Evolutionary conservation across 1,140 invertebrate species (phyloP), one percentile per base, ranked within the genome.

Genomic region (Orussus abietinus): DNA sequence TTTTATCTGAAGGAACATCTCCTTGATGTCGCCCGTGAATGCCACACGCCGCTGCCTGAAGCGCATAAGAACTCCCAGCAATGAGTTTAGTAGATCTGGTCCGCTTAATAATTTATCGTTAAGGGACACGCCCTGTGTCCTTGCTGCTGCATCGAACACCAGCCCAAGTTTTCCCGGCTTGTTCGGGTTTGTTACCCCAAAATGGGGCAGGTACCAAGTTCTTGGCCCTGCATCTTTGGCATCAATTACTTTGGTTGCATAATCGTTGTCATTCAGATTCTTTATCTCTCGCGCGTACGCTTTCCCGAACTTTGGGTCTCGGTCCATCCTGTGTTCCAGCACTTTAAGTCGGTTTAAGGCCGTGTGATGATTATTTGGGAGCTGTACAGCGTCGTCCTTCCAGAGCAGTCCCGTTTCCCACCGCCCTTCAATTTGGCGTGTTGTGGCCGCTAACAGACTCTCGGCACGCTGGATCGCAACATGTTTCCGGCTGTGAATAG

Each of bases 61-160:
- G 13, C 35, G 18, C 25, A 45, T 19, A 7, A 39, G 17, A 1
- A 45, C 21, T 2, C 37, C 37, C 0, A 26, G 5, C n/a, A 43
- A 12, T 12, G 42, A 38, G 5, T 45, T 22, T n/a, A 49, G 20
- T 5, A 49, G 21, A 19, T 40, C 42, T 4, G 42, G 38, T 1
- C 47, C 47, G 6, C 26, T 14, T 7, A 45, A 21, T 17, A 49
- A 32, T 22, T 26, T 25, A 13, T 45, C 42, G 17, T 45, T 49
- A 15, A 49, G 29, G 9, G 42, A 45, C 9, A 49, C 14, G 17
- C 42, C 42, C 12, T 3, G 6, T 2, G 22, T 20, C 30, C 11
- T 36, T 0, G 47, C 35, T 5, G 47, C 34, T 1, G 47, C 48
- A 34, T 50, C 48, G 34, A 50, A 46, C 3, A 50, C 39, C 5